phyloP scores from a whole-genome alignment of 2,797 vertebrate species.

The Ciconia nigra region DNA sequence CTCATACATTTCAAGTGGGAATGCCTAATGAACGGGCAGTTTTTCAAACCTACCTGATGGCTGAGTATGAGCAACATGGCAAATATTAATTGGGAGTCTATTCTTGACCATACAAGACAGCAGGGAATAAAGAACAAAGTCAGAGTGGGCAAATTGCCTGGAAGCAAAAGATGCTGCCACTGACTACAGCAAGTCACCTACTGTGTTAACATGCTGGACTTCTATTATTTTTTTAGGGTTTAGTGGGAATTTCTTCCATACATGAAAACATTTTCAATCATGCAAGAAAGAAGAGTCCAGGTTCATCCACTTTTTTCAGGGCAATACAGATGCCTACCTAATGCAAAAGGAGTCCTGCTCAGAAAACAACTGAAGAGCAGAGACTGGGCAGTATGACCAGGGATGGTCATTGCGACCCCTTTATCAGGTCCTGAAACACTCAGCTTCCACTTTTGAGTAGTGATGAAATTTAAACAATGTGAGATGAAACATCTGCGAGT shows the following conservation, averaged over 20 bases:
- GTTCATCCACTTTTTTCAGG: background rate
- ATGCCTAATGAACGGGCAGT: background rate
- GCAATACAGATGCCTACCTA: background rate
- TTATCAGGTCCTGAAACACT: background rate
- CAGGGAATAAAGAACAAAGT: constrained; percentile 27
- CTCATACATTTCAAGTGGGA: background rate
- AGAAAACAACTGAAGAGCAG: background rate
- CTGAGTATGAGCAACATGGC: background rate
- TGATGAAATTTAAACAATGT: background rate
- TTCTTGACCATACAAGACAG: background rate
- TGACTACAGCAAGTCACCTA: background rate
- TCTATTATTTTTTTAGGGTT: background rate
- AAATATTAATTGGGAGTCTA: background rate
- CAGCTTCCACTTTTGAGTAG: background rate
- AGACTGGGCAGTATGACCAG: background rate
- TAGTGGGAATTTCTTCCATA: background rate
- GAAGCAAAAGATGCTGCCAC: background rate
- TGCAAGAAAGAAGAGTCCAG: background rate
- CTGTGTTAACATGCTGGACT: background rate
- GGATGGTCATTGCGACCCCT: accelerated
- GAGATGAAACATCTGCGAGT: background rate
- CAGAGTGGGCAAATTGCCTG: background rate
- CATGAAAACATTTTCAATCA: background rate
- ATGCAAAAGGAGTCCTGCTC: background rate
- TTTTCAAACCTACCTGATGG: background rate